Conservation (phyloP, 30 jellyfish, hydroid and myxozoan species). For the Mastigias papua region DNA sequence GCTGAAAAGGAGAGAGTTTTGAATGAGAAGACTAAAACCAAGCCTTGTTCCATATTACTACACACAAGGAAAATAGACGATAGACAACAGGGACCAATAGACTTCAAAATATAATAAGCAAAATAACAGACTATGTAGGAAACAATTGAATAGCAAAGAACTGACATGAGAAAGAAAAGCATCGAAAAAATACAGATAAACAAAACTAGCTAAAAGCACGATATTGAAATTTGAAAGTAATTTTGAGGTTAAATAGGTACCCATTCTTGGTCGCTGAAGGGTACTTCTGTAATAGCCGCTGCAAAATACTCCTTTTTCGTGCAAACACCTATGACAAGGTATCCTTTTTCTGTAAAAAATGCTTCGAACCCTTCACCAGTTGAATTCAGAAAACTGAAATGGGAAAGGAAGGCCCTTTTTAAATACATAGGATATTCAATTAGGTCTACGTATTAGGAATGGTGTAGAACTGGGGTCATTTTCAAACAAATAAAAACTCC, state of each 20-base stretch:
- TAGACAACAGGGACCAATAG: not conserved
- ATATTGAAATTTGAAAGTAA: not conserved
- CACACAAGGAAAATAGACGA: too few relatives aligned
- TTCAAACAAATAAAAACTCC: too few relatives aligned
- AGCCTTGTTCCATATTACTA: too few relatives aligned
- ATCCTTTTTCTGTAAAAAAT: constrained; percentile 86
- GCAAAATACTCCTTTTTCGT: constrained; percentile 83
- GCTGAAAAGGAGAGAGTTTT: constrained; percentile 50
- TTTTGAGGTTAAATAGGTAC: constrained; percentile 14
- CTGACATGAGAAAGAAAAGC: not conserved
- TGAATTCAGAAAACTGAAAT: constrained; percentile 76
- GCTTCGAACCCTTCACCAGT: constrained; percentile 98
- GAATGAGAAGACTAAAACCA: too few relatives aligned
- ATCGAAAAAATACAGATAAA: not conserved
- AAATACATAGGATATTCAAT: too few relatives aligned
- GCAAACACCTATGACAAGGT: constrained; percentile 76
- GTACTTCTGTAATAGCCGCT: constrained; percentile 73
- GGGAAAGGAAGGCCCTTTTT: not conserved
- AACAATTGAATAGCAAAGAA: not conserved
- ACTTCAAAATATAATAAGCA: not conserved
- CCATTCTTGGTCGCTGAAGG: constrained; percentile 95
- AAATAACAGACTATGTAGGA: not conserved
- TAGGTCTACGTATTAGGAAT: too few relatives aligned
- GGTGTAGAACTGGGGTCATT: too few relatives aligned
- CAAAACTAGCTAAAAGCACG: not conserved